These are phyloP conservation scores for Patella pellucida DNA, from an alignment of 2,888 invertebrate species.

Conservation along the genomic window DNA sequence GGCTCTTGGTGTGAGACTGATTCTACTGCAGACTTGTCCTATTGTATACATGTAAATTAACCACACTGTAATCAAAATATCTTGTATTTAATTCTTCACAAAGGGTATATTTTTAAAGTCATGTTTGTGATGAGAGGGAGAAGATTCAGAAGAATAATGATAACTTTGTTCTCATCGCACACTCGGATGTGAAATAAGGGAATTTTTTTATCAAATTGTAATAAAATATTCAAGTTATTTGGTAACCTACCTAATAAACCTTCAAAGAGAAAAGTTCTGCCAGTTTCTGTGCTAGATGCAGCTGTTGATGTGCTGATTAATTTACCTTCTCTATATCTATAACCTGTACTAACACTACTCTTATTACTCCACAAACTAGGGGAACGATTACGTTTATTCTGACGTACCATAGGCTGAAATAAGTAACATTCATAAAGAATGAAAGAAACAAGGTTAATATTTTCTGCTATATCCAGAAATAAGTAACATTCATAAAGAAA, in stretches of 20 bases:
- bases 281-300: slow-evolving; percentile 90
- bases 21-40: no score
- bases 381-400: slow-evolving; percentile 80
- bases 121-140: no score
- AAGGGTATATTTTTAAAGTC: no score
- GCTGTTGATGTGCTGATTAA: slow-evolving; percentile 79
- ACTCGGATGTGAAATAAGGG: no score
- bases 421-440: neutral
- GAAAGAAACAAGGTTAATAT: slow-evolving; percentile 2
- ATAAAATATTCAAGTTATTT: no score
- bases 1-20: no score
- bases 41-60: no score
- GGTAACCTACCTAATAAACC: slow-evolving; percentile 75
- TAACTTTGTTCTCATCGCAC: no score
- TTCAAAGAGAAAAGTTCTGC: slow-evolving; percentile 92
- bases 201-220: no score
- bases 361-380: slow-evolving; percentile 94
- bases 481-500: neutral
- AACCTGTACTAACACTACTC: slow-evolving; percentile 87
- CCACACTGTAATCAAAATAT: no score
- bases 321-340: slow-evolving; percentile 88
- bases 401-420: slow-evolving; percentile 54
- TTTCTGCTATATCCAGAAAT: neutral
- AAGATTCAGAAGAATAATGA: no score
- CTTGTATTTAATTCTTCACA: no score